Conservation (phyloP, 2,888 invertebrate genomes). For the Cheiracanthium punctorium region DNA sequence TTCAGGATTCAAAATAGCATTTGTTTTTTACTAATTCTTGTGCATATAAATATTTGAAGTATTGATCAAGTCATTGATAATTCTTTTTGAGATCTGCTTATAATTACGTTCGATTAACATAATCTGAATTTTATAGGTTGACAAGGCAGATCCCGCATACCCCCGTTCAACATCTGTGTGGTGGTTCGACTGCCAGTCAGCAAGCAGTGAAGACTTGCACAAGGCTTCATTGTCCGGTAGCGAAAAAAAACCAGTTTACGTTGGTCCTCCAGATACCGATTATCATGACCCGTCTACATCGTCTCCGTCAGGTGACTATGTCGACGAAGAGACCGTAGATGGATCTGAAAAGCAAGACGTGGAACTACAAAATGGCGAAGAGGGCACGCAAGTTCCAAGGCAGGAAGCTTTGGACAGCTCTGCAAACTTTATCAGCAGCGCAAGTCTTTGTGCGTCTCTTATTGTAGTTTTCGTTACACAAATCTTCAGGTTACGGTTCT, state of each 20-base stretch:
- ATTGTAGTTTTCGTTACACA: background rate
- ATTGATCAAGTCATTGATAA: too few relatives aligned
- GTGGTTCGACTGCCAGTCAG: slow-evolving; percentile 90
- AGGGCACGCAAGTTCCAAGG: slow-evolving; percentile 19
- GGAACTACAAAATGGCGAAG: slow-evolving; percentile 35
- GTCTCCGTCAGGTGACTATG: slow-evolving; percentile 26
- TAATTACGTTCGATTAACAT: too few relatives aligned
- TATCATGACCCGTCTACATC: background rate
- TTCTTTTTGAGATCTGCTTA: too few relatives aligned
- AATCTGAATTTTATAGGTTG: slow-evolving; percentile 86
- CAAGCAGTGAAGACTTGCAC: slow-evolving; percentile 38
- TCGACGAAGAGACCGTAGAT: slow-evolving; percentile 43
- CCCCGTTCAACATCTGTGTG: slow-evolving; percentile 91
- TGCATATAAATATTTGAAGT: too few relatives aligned
- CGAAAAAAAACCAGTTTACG: slow-evolving; percentile 31
- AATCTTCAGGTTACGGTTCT: slow-evolving; percentile 16
- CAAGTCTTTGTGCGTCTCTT: background rate
- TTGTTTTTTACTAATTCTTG: too few relatives aligned
- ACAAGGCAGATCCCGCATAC: slow-evolving; percentile 89
- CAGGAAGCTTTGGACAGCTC: slow-evolving; percentile 33
- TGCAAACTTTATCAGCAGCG: background rate
- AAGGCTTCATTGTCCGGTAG: slow-evolving; percentile 48
- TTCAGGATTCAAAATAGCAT: too few relatives aligned
- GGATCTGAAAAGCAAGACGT: slow-evolving; percentile 61
- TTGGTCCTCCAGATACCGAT: slow-evolving; percentile 11